A percentile compares a stretch with the other conserved stretches of the same genome.
Conservation (phyloP, 2,113 vertebrate species). For the Brachyhypopomus gauderio region DNA sequence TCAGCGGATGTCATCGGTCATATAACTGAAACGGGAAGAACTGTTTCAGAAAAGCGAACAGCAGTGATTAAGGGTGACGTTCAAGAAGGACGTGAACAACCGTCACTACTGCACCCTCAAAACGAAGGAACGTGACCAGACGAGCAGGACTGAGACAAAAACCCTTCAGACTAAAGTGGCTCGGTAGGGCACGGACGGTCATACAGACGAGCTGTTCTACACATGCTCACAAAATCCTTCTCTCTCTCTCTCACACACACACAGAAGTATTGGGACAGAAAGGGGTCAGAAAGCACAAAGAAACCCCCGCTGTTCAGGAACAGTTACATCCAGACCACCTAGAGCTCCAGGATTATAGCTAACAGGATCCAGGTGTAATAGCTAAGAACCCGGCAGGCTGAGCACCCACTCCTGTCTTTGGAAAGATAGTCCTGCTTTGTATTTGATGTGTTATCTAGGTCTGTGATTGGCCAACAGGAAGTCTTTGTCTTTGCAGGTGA, state of each 20-base stretch:
- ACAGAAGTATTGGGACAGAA: slow-evolving; percentile 20
- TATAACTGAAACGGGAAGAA: background rate
- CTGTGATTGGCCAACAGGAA: slow-evolving; percentile 79
- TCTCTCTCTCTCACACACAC: too few relatives aligned
- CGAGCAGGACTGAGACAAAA: background rate
- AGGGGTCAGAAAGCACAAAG: slow-evolving; percentile 30
- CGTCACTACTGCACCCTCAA: background rate
- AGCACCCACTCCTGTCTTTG: slow-evolving; percentile 28
- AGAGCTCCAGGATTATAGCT: slow-evolving; percentile 20
- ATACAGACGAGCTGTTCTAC: slow-evolving; percentile 13
- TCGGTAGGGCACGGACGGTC: background rate
- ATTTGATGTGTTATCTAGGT: slow-evolving; percentile 70
- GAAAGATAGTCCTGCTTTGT: slow-evolving; percentile 13
- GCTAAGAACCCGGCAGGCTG: background rate
- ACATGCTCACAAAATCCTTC: background rate
- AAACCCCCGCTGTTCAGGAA: background rate
- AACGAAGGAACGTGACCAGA: background rate
- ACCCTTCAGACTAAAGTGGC: background rate
- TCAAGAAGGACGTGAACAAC: background rate
- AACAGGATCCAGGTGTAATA: slow-evolving; percentile 14
- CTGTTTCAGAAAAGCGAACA: background rate
- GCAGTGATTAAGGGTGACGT: background rate
- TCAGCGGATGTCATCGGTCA: background rate
- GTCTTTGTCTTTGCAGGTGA: slow-evolving; percentile 81
- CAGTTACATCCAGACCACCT: background rate